Evolutionary conservation across 2,888 invertebrate genomes (phyloP).

Genomic region (Onchidella celtica): DNA sequence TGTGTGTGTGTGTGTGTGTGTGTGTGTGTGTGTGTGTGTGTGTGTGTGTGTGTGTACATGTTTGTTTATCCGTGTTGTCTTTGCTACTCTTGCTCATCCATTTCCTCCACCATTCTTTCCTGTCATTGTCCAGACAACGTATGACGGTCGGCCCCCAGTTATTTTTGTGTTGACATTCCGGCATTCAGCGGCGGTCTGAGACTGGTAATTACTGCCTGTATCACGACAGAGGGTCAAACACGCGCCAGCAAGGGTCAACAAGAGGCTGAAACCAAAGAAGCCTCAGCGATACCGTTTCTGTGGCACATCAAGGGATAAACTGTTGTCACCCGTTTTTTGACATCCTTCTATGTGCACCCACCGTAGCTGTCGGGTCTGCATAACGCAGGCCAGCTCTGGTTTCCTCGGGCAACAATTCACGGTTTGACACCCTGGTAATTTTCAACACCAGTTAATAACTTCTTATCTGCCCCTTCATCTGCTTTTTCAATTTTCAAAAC

Average conservation of each 20-base stretch:
- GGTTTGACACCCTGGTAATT: conserved; percentile 27
- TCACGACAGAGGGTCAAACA: conserved; percentile 22
- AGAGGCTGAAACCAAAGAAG: conserved; percentile 33
- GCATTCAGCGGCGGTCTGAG: not conserved
- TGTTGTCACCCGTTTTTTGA: conserved; percentile 31
- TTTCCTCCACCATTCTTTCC: not conserved
- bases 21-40: too few species aligned
- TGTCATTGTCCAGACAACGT: conserved; percentile 10
- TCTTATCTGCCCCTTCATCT: conserved; percentile 36
- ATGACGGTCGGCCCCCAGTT: not conserved
- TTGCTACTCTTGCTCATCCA: too few species aligned
- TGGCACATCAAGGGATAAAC: conserved; percentile 32
- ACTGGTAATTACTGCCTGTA: conserved; percentile 34
- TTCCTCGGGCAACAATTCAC: conserved; percentile 9
- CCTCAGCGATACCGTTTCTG: conserved; percentile 21
- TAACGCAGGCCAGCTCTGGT: not conserved
- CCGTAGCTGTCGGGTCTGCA: conserved; percentile 5
- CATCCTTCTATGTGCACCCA: conserved; percentile 20
- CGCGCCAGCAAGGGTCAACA: conserved; percentile 31
- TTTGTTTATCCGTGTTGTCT: too few species aligned
- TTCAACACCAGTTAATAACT: conserved; percentile 14
- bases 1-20: too few species aligned
- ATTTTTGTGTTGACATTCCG: conserved; percentile 21
- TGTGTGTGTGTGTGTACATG: too few species aligned
- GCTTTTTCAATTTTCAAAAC: conserved; percentile 30